A percentile compares a stretch with the other conserved stretches of the same genome.
Conservation (phyloP, 2,888 invertebrate species). For the Limnephilus auricula region DNA sequence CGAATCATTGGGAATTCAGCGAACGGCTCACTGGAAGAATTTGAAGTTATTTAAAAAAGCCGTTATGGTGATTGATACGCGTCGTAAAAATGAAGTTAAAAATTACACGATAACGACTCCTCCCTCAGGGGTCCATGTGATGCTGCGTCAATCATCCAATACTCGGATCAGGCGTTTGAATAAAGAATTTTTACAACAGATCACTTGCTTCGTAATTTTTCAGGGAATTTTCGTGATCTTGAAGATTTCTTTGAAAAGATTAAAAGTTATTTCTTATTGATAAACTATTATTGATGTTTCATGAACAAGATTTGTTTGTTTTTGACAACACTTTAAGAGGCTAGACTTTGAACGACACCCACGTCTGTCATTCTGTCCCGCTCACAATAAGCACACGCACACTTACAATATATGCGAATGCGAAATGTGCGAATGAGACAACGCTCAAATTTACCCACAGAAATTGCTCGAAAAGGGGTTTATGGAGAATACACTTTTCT, state of each 20-base stretch:
- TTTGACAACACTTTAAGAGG: too few species aligned
- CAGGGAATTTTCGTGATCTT: not conserved
- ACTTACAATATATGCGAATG: too few species aligned
- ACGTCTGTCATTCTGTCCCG: too few species aligned
- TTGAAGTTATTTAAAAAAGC: conserved; percentile 43
- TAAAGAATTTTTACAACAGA: not conserved
- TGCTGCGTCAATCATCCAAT: not conserved
- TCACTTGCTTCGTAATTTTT: not conserved
- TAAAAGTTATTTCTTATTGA: not conserved
- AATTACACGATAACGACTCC: not conserved
- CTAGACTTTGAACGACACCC: too few species aligned
- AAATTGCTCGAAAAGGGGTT: too few species aligned
- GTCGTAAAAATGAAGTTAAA: conserved; percentile 34
- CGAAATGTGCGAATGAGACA: too few species aligned
- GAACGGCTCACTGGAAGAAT: conserved; percentile 34
- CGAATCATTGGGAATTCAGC: conserved; percentile 41
- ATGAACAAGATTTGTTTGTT: too few species aligned
- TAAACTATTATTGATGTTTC: not conserved
- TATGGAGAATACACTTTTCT: too few species aligned
- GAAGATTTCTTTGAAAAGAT: not conserved
- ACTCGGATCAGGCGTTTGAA: not conserved
- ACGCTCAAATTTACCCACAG: too few species aligned
- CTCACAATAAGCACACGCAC: too few species aligned
- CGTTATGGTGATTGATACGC: conserved; percentile 34
- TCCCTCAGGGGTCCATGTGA: not conserved